These are phyloP conservation scores for Actenoides lindsayi DNA, from an alignment of 2,113 vertebrate species.

Conservation along the genomic window DNA sequence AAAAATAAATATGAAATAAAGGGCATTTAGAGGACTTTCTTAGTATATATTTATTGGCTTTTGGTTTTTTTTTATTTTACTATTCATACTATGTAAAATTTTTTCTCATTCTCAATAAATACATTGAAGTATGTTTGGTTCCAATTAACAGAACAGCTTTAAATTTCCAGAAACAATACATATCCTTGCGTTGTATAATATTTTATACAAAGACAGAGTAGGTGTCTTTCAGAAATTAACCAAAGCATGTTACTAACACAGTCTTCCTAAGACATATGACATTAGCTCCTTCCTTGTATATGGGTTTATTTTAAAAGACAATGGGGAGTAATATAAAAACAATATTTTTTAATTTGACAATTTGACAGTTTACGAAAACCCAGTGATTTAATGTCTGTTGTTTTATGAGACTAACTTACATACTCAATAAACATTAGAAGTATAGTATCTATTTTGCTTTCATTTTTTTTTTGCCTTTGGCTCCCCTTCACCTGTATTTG, in stretches of 20 bases:
- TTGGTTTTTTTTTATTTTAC: neutral
- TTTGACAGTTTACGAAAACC: neutral
- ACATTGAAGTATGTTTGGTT: neutral
- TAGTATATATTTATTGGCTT: neutral
- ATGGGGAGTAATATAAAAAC: neutral
- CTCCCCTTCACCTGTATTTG: slow-evolving; percentile 46
- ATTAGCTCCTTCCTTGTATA: neutral
- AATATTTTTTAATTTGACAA: neutral
- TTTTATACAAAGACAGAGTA: neutral
- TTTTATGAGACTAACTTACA: neutral
- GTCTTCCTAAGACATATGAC: neutral
- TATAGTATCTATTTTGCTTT: neutral
- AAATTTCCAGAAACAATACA: neutral
- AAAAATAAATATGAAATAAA: neutral
- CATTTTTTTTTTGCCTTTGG: neutral
- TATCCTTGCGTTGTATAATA: neutral
- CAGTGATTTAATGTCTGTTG: neutral
- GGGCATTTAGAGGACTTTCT: neutral
- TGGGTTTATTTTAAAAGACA: neutral
- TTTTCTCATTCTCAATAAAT: neutral
- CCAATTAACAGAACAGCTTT: neutral
- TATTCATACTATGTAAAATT: neutral
- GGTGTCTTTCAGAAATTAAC: neutral
- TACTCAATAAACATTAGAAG: neutral
- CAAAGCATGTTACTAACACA: neutral